A percentile compares a stretch with the other conserved stretches of the same genome.
phyloP scores from a whole-genome alignment of 2,113 vertebrate species.

The Podarcis raffonei region DNA sequence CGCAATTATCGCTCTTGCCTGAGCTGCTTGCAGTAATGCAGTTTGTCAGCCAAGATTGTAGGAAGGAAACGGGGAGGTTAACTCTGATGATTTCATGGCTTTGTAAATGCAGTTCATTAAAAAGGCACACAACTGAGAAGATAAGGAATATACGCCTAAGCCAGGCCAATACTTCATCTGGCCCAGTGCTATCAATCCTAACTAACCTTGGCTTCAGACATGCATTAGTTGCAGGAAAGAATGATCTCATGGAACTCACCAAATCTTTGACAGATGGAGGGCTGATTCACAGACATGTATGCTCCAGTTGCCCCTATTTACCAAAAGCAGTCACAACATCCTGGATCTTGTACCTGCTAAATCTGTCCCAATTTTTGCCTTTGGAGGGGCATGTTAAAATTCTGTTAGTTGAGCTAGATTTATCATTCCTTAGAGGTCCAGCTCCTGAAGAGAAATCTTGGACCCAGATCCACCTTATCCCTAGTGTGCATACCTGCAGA shows the following conservation, averaged over 20 bases:
- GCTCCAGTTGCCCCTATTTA: not conserved
- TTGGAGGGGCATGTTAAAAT: not conserved
- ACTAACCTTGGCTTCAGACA: not conserved
- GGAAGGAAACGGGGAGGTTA: conserved; percentile 21
- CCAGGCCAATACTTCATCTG: not conserved
- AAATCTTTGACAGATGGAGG: not conserved
- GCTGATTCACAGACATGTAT: not conserved
- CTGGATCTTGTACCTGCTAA: not conserved
- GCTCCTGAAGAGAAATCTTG: not conserved
- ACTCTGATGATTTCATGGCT: not conserved
- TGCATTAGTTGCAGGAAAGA: not conserved
- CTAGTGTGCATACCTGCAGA: not conserved
- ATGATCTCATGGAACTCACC: not conserved
- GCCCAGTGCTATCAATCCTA: not conserved
- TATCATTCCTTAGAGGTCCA: not conserved
- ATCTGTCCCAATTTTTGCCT: not conserved
- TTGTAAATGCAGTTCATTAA: not conserved
- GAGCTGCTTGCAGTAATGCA: conserved; percentile 12
- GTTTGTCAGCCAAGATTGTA: conserved; percentile 13
- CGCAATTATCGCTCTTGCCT: conserved; percentile 60
- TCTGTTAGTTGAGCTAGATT: not conserved
- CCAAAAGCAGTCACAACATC: not conserved
- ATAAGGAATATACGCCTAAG: not conserved
- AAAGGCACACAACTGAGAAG: not conserved
- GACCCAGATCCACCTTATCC: not conserved